phyloP scores from a whole-genome alignment of 2,113 vertebrate species.

The Zonotrichia leucophrys region DNA sequence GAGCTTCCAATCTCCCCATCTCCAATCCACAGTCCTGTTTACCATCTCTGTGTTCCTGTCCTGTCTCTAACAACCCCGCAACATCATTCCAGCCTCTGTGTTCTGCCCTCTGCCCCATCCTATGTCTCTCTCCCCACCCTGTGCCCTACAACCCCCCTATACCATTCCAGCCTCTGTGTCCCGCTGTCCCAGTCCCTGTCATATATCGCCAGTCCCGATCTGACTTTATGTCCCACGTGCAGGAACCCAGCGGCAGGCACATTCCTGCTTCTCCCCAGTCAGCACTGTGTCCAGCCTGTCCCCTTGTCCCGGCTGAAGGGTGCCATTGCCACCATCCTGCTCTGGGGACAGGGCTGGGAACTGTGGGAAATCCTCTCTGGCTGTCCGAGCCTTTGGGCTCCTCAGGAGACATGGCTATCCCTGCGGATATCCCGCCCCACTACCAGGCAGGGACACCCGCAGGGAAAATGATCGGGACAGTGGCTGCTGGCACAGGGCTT shows the following conservation, averaged over 20 bases:
- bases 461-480: neutral
- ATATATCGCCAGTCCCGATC: rapidly evolving
- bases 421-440: neutral
- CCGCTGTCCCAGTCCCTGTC: neutral
- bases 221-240: rapidly evolving
- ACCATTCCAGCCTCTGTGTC: neutral
- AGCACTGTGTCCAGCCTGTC: neutral
- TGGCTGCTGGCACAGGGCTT: neutral
- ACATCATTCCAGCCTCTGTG: neutral
- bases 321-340: neutral
- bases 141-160: neutral
- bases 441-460: neutral
- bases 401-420: rapidly evolving
- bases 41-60: too few species aligned
- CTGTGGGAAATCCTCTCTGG: neutral
- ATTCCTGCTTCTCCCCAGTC: neutral
- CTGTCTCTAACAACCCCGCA: neutral
- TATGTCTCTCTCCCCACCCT: too few species aligned
- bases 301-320: neutral
- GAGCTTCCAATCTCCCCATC: neutral
- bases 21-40: neutral
- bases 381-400: neutral
- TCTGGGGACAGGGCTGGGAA: neutral
- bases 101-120: neutral
- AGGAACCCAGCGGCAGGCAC: too few species aligned